phyloP scores from a whole-genome alignment of 1,140 invertebrate species.

The Neodiprion virginianus region DNA sequence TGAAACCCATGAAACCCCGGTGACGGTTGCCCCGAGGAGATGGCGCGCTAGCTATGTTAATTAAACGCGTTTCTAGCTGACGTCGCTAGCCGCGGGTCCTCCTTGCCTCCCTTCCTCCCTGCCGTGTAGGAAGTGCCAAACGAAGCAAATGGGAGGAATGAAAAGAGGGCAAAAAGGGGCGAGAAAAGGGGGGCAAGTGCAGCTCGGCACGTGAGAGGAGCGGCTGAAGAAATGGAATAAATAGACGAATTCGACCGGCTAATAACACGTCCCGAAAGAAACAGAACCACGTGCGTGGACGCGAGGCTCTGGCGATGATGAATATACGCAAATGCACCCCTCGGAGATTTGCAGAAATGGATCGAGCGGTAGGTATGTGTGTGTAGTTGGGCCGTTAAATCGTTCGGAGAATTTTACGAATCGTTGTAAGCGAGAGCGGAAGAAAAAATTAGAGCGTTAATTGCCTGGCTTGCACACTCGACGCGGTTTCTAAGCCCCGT shows the following conservation, averaged over 20 bases:
- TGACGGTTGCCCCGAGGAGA: background rate
- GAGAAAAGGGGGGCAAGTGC: conserved; percentile 21
- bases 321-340: background rate
- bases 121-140: conserved; percentile 15
- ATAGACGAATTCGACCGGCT: conserved; percentile 2
- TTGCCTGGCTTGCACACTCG: too few species aligned
- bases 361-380: background rate
- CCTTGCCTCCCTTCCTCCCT: too few species aligned
- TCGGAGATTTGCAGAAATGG: background rate
- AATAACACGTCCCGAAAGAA: background rate
- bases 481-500: too few species aligned
- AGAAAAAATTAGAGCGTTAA: too few species aligned
- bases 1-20: background rate
- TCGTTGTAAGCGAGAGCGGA: too few species aligned
- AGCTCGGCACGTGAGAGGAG: conserved; percentile 6
- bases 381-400: background rate
- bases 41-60: conserved; percentile 12
- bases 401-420: background rate
- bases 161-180: conserved; percentile 26
- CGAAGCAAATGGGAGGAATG: conserved; percentile 23
- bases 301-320: background rate
- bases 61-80: conserved; percentile 15
- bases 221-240: conserved; percentile 14
- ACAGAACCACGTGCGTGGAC: background rate
- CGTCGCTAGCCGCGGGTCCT: background rate